Base-by-base conservation (phyloP, 2,797 vertebrate species). In the Phrynocephalus forsythii region DNA sequence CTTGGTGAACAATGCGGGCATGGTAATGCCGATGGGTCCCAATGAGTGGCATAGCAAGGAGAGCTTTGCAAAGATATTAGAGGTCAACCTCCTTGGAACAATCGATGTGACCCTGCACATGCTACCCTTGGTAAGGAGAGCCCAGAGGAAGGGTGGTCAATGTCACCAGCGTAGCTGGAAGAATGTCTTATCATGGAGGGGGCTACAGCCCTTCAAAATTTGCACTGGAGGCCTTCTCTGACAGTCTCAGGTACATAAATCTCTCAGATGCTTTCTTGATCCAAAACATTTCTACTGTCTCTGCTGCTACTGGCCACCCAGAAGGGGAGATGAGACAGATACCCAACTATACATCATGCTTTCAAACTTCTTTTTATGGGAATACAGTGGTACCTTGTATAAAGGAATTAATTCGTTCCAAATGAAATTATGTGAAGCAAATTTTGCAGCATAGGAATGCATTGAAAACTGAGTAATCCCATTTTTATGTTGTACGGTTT, bases 31-130 rank as follows among this genome's bases (percentile, higher is more conserved):
- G 50, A 0, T 73, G 1, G 28, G 11, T 13, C 71, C 38, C 79
- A 87, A 87, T 33, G 69, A 75, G 11, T 86, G 79, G 86, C 56
- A 67, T 6, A 76, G 33, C 67, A 97, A 93, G 83, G 75, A 94
- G 0, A 94, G 96, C 85, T 96, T 96, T 0, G 0, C 63, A n/a
- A 91, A 30, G 3, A 48, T 95, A 3, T 63, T 97, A 38, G 0
- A 95, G 0, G 93, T 97, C 71, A 97, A 97, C 92, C 90, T 97
- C 50, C 0, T 96, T 0, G 96, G 96, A 1, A 0, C 93, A 1
- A 87, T 96, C 0, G 95, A 96, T 13, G 94, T 97, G 92, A 96
- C 94, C 1, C 87, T 95, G 87, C 90, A 50, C 79, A 3, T 96
- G 91, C 79, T 96, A 50, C 69, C 93, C 11, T 78, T 94, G 1